Base-by-base conservation (phyloP, 2,113 vertebrate genomes). In the Coryphaenoides rupestris region DNA sequence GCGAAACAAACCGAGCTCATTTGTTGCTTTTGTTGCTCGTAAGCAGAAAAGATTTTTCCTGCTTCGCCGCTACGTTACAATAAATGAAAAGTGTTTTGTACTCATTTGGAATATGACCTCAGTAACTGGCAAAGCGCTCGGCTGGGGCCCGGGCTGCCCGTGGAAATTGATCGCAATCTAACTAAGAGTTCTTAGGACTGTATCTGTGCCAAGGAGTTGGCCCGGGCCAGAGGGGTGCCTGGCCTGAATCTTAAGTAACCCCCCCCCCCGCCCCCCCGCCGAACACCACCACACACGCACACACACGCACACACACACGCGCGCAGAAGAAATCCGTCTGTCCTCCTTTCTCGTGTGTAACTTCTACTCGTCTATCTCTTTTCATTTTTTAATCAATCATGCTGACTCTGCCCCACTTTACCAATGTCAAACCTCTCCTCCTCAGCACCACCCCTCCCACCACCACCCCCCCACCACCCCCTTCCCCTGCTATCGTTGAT, bases 331-430 rank as follows among this genome's bases (percentile, higher is more conserved):
- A 84, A 84, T 68, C 49, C 70, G 49, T 74, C 75, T 63, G 74
- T 82, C 77, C 76, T 68, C 45, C 60, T 70, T 69, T 62, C 55
- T 57, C 63, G 62, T 60, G 19, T 26, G 28, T 52, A 60, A 19
- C 17, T 75, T 74, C 62, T 46, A 19, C 66, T 73, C 63, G 54
- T 82, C 83, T 72, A 53, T 65, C 69, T 65, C 73, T 71, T 74
- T 69, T 72, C 77, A 66, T 69, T 73, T 77, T 84, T 79, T 82
- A 86, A 86, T 86, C 73, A 86, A 76, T 88, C 84, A 85, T 50
- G 17, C 64, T 19, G 72, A 81, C 83, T 81, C 49, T 56, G 72
- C 82, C 78, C 81, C 63, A 55, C 70, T 78, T 79, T 80, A 81
- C 81, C 81, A 85, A 78, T 79, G 75, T 66, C 69, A 49, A 19